Evolutionary conservation across 2,797 vertebrate genomes (phyloP).

Genomic region (Hephaestus fuliginosus): DNA sequence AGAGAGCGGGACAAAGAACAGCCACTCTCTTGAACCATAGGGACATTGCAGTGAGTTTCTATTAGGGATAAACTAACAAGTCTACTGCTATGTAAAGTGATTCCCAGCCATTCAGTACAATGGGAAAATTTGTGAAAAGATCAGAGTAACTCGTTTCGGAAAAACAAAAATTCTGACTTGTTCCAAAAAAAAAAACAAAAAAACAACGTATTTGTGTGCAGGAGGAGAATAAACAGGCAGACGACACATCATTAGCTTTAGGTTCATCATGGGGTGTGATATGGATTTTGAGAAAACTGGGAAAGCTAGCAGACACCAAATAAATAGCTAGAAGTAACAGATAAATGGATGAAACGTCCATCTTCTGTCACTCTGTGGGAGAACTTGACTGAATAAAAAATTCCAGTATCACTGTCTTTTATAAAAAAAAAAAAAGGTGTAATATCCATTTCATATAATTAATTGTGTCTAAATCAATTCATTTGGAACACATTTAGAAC

Average conservation of each 20-base stretch:
- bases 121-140: neutral
- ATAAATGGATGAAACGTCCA: neutral
- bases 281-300: too few relatives aligned
- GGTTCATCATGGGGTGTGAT: too few relatives aligned
- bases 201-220: neutral
- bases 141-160: neutral
- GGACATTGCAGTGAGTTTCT: neutral
- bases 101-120: neutral
- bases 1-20: constrained; percentile 2
- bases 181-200: neutral
- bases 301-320: neutral
- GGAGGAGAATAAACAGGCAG: neutral
- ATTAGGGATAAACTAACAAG: neutral
- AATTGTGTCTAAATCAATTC: neutral
- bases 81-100: neutral
- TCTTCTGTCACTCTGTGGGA: neutral
- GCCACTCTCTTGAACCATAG: neutral
- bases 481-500: neutral
- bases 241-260: neutral
- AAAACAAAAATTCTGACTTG: neutral
- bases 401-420: neutral
- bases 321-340: neutral
- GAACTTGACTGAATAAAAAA: neutral
- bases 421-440: neutral
- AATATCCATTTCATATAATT: neutral